Evolutionary conservation across 2,113 vertebrate species (phyloP).

Genomic region (Pheucticus melanocephalus): DNA sequence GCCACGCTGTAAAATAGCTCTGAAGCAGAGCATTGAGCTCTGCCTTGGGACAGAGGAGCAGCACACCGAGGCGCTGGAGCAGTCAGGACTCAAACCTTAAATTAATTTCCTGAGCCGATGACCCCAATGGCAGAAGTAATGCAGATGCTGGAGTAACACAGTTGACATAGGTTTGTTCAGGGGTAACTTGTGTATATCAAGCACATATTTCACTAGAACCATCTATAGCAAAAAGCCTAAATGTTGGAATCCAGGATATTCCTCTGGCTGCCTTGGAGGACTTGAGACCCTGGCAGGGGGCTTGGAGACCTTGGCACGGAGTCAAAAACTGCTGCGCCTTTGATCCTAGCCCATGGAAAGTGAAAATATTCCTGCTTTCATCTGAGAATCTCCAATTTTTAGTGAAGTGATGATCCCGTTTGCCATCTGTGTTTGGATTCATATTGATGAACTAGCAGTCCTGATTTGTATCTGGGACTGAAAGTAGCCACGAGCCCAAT

Average conservation of each 20-base stretch:
- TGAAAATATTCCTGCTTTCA: background rate
- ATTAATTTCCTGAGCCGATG: background rate
- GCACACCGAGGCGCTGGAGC: background rate
- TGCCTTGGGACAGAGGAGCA: background rate
- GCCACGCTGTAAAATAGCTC: rapidly evolving
- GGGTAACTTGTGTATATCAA: background rate
- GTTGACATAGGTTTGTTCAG: background rate
- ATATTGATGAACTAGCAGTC: background rate
- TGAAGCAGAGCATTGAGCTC: background rate
- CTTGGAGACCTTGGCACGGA: too few relatives aligned
- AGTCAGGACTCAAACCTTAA: background rate
- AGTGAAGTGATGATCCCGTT: background rate
- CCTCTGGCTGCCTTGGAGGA: too few relatives aligned
- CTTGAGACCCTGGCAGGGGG: too few relatives aligned
- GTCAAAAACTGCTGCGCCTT: too few relatives aligned
- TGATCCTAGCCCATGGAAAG: background rate
- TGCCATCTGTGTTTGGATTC: background rate
- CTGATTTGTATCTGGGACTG: background rate
- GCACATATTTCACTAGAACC: background rate
- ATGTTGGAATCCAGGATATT: too few relatives aligned
- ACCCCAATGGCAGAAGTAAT: background rate
- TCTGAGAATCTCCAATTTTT: background rate
- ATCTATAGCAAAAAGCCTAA: background rate
- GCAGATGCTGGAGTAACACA: background rate
- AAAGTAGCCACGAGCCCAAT: background rate